These are phyloP conservation scores for Teleopsis dalmanni DNA, from an alignment of 1,140 invertebrate genomes.

Conservation along the genomic window DNA sequence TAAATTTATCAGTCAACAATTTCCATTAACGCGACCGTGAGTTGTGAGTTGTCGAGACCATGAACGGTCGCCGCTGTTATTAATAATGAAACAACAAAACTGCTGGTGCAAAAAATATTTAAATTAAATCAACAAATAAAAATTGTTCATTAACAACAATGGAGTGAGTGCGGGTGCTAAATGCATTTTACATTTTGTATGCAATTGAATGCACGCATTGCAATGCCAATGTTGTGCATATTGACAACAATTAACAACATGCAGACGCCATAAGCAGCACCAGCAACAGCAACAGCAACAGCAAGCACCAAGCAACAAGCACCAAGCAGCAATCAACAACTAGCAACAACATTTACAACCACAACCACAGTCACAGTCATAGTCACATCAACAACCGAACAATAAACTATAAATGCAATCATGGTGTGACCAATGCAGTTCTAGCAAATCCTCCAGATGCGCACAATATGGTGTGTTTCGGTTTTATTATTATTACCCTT, in stretches of 20 bases:
- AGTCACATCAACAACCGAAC: background rate
- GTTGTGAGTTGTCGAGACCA: background rate
- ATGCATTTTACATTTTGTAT: no score
- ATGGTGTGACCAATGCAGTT: background rate
- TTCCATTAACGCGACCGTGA: background rate
- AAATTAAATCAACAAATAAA: background rate
- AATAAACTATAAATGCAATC: background rate
- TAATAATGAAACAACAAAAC: background rate
- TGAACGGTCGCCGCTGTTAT: background rate
- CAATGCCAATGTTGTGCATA: no score
- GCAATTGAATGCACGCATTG: no score
- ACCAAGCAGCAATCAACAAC: background rate
- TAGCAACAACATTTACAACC: background rate
- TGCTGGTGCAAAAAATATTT: background rate
- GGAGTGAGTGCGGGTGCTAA: no score
- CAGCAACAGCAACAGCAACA: background rate
- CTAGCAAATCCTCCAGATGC: constrained; percentile 11
- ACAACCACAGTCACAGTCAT: no score
- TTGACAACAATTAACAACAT: constrained; percentile 1
- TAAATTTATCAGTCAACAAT: background rate
- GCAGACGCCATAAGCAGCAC: constrained; percentile 6
- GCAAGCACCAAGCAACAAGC: background rate
- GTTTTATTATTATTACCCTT: background rate
- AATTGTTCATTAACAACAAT: no score
- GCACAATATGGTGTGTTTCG: constrained; percentile 11